phyloP scores from a whole-genome alignment of 2,888 invertebrate species.

The Ormyrus pomaceus region DNA sequence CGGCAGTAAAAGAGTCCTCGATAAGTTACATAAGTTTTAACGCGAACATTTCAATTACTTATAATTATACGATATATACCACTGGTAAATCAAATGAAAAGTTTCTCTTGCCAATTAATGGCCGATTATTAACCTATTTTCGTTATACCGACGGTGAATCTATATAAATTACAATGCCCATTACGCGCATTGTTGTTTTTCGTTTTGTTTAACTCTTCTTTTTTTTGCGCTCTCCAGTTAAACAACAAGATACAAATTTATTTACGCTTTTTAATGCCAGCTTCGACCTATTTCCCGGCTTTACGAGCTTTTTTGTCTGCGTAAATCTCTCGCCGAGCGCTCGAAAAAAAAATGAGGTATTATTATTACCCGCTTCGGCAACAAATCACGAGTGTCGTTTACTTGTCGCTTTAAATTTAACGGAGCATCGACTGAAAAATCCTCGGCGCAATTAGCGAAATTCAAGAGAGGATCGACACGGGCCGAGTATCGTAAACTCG shows the following conservation, averaged over 20 bases:
- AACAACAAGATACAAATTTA: background rate
- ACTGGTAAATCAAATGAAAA: constrained; percentile 11
- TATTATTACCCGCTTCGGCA: constrained; percentile 3
- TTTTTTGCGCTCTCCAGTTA: no score
- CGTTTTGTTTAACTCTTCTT: background rate
- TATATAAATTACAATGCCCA: background rate
- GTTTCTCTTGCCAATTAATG: constrained; percentile 15
- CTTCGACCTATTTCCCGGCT: constrained; percentile 27
- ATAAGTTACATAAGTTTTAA: constrained; percentile 4
- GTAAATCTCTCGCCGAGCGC: background rate
- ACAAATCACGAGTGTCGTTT: constrained; percentile 20
- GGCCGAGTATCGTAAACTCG: background rate
- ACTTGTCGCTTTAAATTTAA: constrained; percentile 8
- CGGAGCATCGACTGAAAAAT: background rate
- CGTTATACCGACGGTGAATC: background rate
- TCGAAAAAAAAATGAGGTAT: background rate
- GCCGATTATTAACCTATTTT: constrained; percentile 16
- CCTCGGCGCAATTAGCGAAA: background rate
- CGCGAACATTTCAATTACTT: constrained; percentile 4
- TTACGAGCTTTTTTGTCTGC: constrained; percentile 38
- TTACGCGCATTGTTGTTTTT: background rate
- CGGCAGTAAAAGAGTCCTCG: background rate
- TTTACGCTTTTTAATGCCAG: constrained; percentile 21
- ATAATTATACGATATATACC: background rate
- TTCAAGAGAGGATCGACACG: background rate